Base-by-base conservation (phyloP, 2,797 vertebrate genomes). In the Rhinophrynus dorsalis region DNA sequence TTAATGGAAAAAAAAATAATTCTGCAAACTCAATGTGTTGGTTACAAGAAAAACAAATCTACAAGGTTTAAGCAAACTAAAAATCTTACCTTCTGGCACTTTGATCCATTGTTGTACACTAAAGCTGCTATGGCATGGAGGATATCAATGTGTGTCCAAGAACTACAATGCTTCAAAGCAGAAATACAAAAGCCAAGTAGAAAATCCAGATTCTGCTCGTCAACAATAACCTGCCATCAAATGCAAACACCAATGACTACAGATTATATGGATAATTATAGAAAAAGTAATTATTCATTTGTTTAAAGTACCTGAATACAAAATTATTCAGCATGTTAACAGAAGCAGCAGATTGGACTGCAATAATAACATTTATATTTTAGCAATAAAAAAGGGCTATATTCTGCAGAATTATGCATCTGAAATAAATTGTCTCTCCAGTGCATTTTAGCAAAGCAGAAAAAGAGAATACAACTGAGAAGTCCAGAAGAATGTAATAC, bases 121-220 rank as follows among this genome's bases (percentile, higher is more conserved):
- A 96, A 82, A 18, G 95, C 92, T 20, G 96, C 94, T 61, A 99
- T 81, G 0, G 95, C 96, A 76, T 96, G 90, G 59, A 99, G 85
- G 61, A 99, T 79, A 73, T 98, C 93, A 1, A 93, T 75, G 6
- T 97, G 93, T 3, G 96, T 98, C 97, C 97, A 99, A 2, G 91
- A 79, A 58, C 90, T 95, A 82, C 97, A 99, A 1, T 81, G 82
- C 15, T 84, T 89, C 52, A 99, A 74, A 1, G 94, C 95, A 7
- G 84, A 80, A 58, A 87, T 79, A 3, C 89, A 91, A 40, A 96
- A 98, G 0, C 84, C 88, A 69, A 98, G 77, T 24, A 99, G 79
- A 13, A 87, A 89, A 62, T 92, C 86, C 81, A 98, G 64, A 0
- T 86, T 95, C 68, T 90, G 85, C 38, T 96, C 95, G 15, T 97